Evolutionary conservation across 2,888 invertebrate species (phyloP).

Genomic region (Drosophila paranaensis): DNA sequence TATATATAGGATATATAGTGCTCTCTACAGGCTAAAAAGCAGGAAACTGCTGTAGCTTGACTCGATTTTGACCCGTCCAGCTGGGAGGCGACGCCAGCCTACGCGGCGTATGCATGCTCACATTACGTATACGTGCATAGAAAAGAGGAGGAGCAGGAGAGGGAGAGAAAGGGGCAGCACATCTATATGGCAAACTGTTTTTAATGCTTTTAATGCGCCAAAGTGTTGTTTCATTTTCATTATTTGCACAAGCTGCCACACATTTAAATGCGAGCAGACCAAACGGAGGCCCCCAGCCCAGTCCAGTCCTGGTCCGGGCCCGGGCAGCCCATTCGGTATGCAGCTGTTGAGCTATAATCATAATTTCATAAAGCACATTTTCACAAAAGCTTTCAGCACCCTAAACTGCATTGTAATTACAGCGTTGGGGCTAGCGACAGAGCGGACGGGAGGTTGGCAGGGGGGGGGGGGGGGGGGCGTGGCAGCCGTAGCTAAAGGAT

Average conservation of each 20-base stretch:
- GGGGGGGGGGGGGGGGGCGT: too few relatives aligned
- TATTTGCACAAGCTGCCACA: constrained; percentile 79
- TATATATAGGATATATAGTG: too few relatives aligned
- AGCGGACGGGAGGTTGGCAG: too few relatives aligned
- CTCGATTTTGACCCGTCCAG: constrained; percentile 18
- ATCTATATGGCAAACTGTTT: constrained; percentile 77
- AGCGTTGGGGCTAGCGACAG: constrained; percentile 35
- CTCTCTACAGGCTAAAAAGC: neutral
- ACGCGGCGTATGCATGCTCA: constrained; percentile 64
- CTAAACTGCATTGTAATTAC: constrained; percentile 81
- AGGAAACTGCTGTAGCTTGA: constrained; percentile 19
- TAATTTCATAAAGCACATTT: constrained; percentile 83
- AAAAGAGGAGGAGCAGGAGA: neutral
- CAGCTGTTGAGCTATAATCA: constrained; percentile 81
- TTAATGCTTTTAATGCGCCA: constrained; percentile 80
- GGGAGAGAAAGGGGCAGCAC: constrained; percentile 31
- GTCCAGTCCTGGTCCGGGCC: neutral
- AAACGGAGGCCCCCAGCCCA: neutral
- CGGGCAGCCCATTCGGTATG: constrained; percentile 53
- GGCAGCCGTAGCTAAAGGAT: constrained; percentile 34
- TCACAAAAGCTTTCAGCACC: constrained; percentile 82
- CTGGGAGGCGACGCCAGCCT: constrained; percentile 31
- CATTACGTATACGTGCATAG: constrained; percentile 71
- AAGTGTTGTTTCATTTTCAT: constrained; percentile 81
- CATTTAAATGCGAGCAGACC: constrained; percentile 70